Evolutionary conservation across 2,113 vertebrate genomes (phyloP).

Genomic region (Struthidea cinerea): DNA sequence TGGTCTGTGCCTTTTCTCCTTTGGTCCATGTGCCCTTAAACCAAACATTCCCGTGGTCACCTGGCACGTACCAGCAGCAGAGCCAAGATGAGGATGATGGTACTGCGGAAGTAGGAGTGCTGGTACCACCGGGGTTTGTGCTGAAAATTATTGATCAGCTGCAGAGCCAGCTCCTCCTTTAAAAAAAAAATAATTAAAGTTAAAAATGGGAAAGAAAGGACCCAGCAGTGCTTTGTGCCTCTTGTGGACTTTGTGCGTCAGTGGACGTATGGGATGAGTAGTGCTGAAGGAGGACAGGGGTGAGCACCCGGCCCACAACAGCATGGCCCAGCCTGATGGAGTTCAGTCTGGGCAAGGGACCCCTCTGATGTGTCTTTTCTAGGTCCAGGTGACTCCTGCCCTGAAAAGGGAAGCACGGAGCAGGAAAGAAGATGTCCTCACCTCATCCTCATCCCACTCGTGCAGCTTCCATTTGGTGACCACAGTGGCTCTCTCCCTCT

Average conservation of each 20-base stretch:
- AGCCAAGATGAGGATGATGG: slow-evolving; percentile 73
- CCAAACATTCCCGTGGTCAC: accelerated
- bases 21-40: background rate
- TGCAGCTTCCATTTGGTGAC: slow-evolving; percentile 82
- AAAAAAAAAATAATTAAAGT: no score
- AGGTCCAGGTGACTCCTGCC: background rate
- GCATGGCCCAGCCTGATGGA: background rate
- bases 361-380: background rate
- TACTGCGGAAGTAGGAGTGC: slow-evolving; percentile 82
- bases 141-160: slow-evolving; percentile 73
- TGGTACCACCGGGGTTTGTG: slow-evolving; percentile 49
- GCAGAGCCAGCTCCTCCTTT: slow-evolving; percentile 87
- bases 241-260: no score
- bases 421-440: slow-evolving; percentile 34
- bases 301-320: background rate
- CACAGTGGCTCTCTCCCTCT: slow-evolving; percentile 75
- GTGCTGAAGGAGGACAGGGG: background rate
- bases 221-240: background rate
- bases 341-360: background rate
- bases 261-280: background rate
- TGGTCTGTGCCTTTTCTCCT: background rate
- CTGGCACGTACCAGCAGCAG: slow-evolving; percentile 78
- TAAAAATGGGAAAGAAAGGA: background rate
- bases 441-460: slow-evolving; percentile 89
- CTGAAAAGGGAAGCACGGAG: accelerated